Base-by-base conservation (phyloP, 1,140 invertebrate genomes). In the Popillia japonica region DNA sequence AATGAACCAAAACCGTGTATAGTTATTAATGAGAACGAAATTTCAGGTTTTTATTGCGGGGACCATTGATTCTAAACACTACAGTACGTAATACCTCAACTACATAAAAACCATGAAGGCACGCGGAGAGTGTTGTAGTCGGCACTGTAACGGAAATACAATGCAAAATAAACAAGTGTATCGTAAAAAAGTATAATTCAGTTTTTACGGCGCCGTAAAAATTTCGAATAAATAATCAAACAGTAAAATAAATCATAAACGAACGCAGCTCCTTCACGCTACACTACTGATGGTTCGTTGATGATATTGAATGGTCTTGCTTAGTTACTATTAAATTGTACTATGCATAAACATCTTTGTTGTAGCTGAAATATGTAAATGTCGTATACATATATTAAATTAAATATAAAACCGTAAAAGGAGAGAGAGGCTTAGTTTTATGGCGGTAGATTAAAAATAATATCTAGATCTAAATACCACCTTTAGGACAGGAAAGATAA, bases 201-300 rank as follows among this genome's bases (percentile, higher is more conserved):
- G 27, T 74, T 74, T 74, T 74, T 74, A 74, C 17, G 72, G 34
- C 34, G 20, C 72, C 72, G 41, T 74, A 74, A 74, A 74, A 74
- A 40, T 74, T 40, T 40, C 34, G 72, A 41, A 74, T 74, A 74
- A 74, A 74, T 74, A 74, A 74, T 74, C 72, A 74, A 74, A 74
- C 72, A 74, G 72, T 74, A 74, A 74, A 74, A 74, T 74, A 74
- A 41, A 74, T 74, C 72, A 74, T 74, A 74, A 74, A 74, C 27
- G 72, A 27, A 74, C 20, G 17, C 61, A 68, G 27, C 22, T 55
- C 22, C 61, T 68, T 27, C 61, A 34, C 61, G 27, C 64, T 23
- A 22, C 20, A 42, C 7, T 2, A 48, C 42, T 59, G 42, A 68
- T 22, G 17, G 22, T 10, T 17, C 27, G 61, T 14, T 68, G 22